These are phyloP conservation scores for Pyrrhosoma nymphula DNA, from an alignment of 2,888 invertebrate genomes.

Conservation along the genomic window DNA sequence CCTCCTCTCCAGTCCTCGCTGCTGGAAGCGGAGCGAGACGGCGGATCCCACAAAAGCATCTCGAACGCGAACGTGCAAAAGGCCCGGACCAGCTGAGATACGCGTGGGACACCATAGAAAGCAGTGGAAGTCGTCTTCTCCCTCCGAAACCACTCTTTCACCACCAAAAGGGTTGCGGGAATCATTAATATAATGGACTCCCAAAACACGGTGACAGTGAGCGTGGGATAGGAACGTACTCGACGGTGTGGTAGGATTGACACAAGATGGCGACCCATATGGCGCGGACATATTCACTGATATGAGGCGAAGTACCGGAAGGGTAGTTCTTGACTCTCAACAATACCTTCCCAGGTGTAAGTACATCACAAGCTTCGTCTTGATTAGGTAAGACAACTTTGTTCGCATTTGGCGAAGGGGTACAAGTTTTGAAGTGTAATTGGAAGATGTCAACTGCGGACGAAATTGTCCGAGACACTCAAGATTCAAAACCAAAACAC, in stretches of 20 bases:
- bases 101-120: background rate
- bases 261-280: background rate
- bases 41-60: background rate
- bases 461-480: no score
- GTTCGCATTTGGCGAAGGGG: no score
- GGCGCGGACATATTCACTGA: no score
- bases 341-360: no score
- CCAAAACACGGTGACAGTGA: conserved; percentile 41
- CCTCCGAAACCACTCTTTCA: background rate
- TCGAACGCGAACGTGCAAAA: background rate
- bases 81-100: background rate
- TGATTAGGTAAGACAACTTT: no score
- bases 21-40: conserved; percentile 37
- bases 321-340: no score
- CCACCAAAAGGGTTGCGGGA: conserved; percentile 23
- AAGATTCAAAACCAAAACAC: no score
- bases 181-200: conserved; percentile 53
- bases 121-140: background rate
- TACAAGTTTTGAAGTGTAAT: no score
- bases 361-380: no score
- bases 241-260: background rate
- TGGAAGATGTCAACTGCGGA: no score
- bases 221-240: background rate
- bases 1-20: background rate
- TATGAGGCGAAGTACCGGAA: no score